A percentile compares a stretch with the other conserved stretches of the same genome.
phyloP scores from a whole-genome alignment of 2,888 invertebrate genomes.

The Epiblema foenella region DNA sequence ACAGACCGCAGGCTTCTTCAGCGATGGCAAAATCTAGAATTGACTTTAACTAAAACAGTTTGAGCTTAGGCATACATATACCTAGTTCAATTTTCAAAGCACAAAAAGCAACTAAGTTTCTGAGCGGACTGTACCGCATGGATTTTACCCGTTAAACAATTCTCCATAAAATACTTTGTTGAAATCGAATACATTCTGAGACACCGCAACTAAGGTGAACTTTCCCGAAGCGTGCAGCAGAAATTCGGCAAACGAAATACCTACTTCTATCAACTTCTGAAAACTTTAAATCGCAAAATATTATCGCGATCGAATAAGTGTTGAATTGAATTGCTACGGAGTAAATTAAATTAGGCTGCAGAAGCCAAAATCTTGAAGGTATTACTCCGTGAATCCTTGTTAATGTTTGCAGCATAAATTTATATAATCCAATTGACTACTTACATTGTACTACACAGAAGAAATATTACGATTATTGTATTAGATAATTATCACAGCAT shows the following conservation, averaged over 20 bases:
- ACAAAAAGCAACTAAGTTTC: constrained; percentile 29
- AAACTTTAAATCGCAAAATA: constrained; percentile 17
- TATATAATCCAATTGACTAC: not conserved
- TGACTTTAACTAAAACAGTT: not conserved
- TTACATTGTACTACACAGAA: not conserved
- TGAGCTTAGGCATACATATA: not conserved
- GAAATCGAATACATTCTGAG: constrained; percentile 28
- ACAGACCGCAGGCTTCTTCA: not conserved
- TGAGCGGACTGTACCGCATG: not conserved
- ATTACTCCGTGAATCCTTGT: not conserved
- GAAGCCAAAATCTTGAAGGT: not conserved
- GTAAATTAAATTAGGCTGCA: not conserved
- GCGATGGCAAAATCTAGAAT: not conserved
- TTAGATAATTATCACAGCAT: not conserved
- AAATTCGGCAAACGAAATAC: constrained; percentile 12
- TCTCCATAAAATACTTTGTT: constrained; percentile 32
- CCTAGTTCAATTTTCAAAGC: not conserved
- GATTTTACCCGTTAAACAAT: constrained; percentile 21
- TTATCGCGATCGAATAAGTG: not conserved
- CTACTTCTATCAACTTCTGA: not conserved
- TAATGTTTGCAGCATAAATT: constrained; percentile 1
- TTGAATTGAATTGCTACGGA: not conserved
- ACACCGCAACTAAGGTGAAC: constrained; percentile 18
- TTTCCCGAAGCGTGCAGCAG: constrained; percentile 2
- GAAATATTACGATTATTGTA: not conserved